Evolutionary conservation across 2,888 invertebrate species (phyloP), one percentile per base, ranked within the genome.

Genomic region (Artemia sinica): DNA sequence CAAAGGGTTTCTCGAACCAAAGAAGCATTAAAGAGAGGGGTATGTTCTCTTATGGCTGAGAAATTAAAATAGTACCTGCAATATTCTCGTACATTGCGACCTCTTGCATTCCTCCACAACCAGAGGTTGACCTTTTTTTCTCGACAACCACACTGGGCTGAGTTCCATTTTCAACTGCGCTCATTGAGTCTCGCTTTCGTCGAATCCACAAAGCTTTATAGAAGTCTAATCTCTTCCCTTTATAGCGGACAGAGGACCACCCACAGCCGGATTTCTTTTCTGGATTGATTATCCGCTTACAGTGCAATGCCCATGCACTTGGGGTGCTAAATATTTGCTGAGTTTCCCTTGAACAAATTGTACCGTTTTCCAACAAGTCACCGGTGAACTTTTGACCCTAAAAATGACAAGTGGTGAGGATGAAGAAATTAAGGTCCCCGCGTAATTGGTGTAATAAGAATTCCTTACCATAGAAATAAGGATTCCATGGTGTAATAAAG

Each of bases 191-290:
- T 51, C 74, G 71, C 18, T 78, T 76, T 71, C 78, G 88, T 69
- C 87, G 83, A 73, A 89, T 84, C 84, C 90, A 92, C 69, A 86
- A 84, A 72, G 88, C 88, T 79, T 92, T 92, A 75, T 89, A 91
- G 7, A 88, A 86, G 77, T 92, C 92, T 75, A 93, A 78, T 78
- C 91, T 91, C 75, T 87, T 87, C 1, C 90, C 91, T 76, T 85
- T 86, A 75, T 91, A 92, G 75, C 79, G 87, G 51, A 91, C 91
- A 4, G 91, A 90, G 4, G 91, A 91, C 92, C 93, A 92, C 2
- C 92, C 92, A 80, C 91, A 92, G 1, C 91, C 91, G 58, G 91
- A 91, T 75, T 91, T 88, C 77, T 91, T 91, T 72, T 89, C 88
- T 0, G 92, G 91, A 78, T 92, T 91, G 68, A 92, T 89, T 70